Evolutionary conservation across 2,888 invertebrate species (phyloP).

Genomic region (Parnassius glacialis): DNA sequence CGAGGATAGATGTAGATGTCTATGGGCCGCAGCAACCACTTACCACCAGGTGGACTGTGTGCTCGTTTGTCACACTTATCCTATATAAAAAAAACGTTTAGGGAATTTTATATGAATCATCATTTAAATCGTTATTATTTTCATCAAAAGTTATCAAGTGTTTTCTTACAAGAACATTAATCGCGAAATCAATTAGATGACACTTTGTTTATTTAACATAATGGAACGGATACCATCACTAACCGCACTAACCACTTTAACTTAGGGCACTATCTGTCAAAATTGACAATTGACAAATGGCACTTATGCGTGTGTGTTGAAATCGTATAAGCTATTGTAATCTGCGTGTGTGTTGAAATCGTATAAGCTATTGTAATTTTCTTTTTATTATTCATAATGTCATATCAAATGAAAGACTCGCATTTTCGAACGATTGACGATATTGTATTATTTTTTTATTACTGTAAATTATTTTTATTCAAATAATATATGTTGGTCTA

Average conservation of each 20-base stretch:
- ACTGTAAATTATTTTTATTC: too few relatives aligned
- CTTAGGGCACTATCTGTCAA: conserved; percentile 23
- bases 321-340: conserved; percentile 10
- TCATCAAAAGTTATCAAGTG: background rate
- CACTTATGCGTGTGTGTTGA: conserved; percentile 22
- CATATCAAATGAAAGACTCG: background rate
- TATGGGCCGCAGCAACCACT: too few relatives aligned
- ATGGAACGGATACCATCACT: conserved; percentile 11
- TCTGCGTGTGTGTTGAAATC: conserved; percentile 11
- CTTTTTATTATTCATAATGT: background rate
- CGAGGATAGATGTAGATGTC: too few relatives aligned
- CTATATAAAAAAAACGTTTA: too few relatives aligned
- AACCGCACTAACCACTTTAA: conserved; percentile 18
- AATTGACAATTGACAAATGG: conserved; percentile 29
- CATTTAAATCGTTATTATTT: background rate
- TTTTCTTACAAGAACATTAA: conserved; percentile 8
- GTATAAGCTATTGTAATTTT: conserved; percentile 11
- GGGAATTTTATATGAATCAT: background rate
- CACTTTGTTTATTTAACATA: conserved; percentile 16
- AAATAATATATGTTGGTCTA: too few relatives aligned
- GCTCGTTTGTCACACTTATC: too few relatives aligned
- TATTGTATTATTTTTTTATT: too few relatives aligned
- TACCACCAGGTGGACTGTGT: too few relatives aligned
- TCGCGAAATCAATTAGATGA: conserved; percentile 2
- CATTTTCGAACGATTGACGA: background rate